phyloP scores from a whole-genome alignment of 92 coral and sea anemone genomes.

The Epizoanthus rinbou region DNA sequence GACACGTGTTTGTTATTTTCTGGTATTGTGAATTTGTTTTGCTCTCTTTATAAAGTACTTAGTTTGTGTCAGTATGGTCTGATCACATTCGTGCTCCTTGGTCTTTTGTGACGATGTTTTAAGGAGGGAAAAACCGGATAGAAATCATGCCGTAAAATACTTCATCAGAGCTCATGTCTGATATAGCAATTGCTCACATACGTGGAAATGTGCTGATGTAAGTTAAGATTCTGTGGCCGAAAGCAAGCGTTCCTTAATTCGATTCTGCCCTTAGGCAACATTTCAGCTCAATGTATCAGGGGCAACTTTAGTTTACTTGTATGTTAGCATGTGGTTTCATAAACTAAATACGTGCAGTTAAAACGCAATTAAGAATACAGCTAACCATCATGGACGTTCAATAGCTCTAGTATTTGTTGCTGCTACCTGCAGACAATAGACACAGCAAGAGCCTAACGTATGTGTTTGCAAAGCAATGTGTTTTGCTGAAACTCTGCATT shows the following conservation, averaged over 20 bases:
- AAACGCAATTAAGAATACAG: conserved; percentile 28
- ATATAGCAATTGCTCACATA: conserved; percentile 6
- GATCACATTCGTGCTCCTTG: neutral
- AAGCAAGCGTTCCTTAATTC: neutral
- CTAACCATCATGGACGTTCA: neutral
- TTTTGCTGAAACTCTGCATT: conserved; percentile 21
- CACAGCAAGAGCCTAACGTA: conserved; percentile 25
- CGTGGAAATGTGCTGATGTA: conserved; percentile 37
- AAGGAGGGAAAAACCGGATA: neutral
- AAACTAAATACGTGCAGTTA: conserved; percentile 41
- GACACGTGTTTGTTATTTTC: conserved; percentile 24
- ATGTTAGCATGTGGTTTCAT: conserved; percentile 28
- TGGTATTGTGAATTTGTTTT: neutral
- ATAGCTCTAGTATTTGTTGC: neutral
- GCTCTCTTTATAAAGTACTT: neutral
- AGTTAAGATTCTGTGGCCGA: conserved; percentile 4
- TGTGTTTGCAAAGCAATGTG: neutral
- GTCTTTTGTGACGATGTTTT: neutral
- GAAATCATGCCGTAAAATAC: neutral
- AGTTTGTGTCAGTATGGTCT: neutral
- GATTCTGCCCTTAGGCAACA: conserved; percentile 33
- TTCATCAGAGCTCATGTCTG: neutral
- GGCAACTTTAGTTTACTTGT: conserved; percentile 1
- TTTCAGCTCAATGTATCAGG: conserved; percentile 22
- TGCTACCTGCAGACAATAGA: conserved; percentile 8